Evolutionary conservation across 2,888 invertebrate genomes (phyloP).

Genomic region (Hydropsyche betteni): DNA sequence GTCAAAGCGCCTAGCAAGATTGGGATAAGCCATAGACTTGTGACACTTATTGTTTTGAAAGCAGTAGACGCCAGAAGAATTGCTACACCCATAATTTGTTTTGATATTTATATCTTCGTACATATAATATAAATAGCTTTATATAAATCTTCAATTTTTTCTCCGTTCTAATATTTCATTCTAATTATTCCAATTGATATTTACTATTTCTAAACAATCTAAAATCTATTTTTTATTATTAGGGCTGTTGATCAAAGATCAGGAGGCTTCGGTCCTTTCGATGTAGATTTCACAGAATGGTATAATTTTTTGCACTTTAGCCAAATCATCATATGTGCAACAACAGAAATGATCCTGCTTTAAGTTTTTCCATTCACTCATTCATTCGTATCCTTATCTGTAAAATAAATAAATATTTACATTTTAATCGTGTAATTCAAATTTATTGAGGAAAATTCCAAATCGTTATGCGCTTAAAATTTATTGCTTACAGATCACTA

Average conservation of each 20-base stretch:
- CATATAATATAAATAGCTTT: not conserved
- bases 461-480: no score
- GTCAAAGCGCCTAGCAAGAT: constrained; percentile 82
- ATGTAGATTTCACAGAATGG: not conserved
- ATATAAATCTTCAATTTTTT: not conserved
- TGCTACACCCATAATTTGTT: constrained; percentile 73
- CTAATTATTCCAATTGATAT: constrained; percentile 14
- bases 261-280: constrained; percentile 30
- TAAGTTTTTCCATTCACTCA: constrained; percentile 5
- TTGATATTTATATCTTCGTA: not conserved
- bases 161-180: not conserved
- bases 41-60: constrained; percentile 79
- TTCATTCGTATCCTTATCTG: constrained; percentile 6
- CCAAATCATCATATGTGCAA: constrained; percentile 15
- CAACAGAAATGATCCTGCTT: not conserved
- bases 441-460: not conserved
- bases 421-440: not conserved
- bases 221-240: no score
- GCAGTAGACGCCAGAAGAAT: constrained; percentile 81
- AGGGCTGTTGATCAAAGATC: not conserved
- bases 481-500: no score
- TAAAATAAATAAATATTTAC: not conserved
- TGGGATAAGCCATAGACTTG: constrained; percentile 86
- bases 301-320: constrained; percentile 6
- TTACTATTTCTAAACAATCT: constrained; percentile 1